These are phyloP conservation scores for Oenanthe oenanthe DNA, from an alignment of 2,113 vertebrate genomes.

Conservation along the genomic window DNA sequence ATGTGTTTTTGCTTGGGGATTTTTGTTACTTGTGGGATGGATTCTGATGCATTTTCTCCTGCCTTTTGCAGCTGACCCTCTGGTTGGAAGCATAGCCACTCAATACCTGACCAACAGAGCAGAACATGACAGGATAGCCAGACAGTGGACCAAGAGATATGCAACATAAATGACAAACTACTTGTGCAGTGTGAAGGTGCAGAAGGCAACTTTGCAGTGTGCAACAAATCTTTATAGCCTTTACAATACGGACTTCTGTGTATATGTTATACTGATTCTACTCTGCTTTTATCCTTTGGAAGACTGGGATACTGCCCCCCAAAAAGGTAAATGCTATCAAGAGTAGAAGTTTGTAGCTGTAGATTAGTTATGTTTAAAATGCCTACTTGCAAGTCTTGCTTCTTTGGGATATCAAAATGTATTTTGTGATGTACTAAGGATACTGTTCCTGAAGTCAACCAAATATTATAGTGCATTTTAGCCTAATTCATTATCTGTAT, in stretches of 20 bases:
- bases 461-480: conserved; percentile 98
- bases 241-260: conserved; percentile 96
- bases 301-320: conserved; percentile 82
- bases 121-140: conserved; percentile 95
- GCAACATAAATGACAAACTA: conserved; percentile 86
- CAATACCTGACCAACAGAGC: conserved; percentile 97
- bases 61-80: conserved; percentile 84
- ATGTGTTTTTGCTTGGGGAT: neutral
- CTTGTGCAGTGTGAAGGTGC: conserved; percentile 83
- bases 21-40: neutral
- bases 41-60: conserved; percentile 40
- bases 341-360: conserved; percentile 94
- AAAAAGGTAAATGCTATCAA: conserved; percentile 86
- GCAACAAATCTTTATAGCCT: conserved; percentile 94
- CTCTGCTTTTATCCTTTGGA: conserved; percentile 90
- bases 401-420: conserved; percentile 97
- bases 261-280: conserved; percentile 93
- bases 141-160: conserved; percentile 96
- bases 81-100: conserved; percentile 95
- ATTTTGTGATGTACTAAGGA: conserved; percentile 97
- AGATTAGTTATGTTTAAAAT: conserved; percentile 94
- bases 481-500: conserved; percentile 96
- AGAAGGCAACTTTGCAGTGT: conserved; percentile 85
- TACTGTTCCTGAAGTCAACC: conserved; percentile 94
- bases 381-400: conserved; percentile 96